Conservation (phyloP, 92 coral and sea anemone genomes). For the Epizoanthus scotinus region DNA sequence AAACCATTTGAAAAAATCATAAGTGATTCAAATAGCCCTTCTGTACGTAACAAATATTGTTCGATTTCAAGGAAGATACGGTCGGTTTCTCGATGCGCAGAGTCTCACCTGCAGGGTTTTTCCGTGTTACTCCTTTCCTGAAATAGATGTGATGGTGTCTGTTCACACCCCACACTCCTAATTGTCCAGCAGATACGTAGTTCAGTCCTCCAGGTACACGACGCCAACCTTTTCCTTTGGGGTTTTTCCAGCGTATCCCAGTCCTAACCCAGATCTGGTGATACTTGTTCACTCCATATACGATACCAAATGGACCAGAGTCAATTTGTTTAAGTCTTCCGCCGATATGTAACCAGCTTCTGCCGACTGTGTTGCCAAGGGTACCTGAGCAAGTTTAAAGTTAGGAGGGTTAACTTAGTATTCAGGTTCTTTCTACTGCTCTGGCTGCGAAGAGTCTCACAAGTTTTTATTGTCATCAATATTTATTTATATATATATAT, state of each 20-base stretch:
- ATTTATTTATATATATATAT: too few species aligned
- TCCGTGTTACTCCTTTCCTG: conserved; percentile 34
- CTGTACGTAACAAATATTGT: too few species aligned
- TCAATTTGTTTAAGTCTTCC: conserved; percentile 43
- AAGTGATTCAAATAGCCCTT: too few species aligned
- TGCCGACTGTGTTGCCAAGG: not conserved
- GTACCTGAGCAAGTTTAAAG: not conserved
- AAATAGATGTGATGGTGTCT: conserved; percentile 21
- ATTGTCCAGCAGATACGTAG: conserved; percentile 31
- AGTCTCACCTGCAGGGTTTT: conserved; percentile 15
- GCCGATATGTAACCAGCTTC: conserved; percentile 12
- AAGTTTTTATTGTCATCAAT: too few species aligned
- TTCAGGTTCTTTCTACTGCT: too few species aligned
- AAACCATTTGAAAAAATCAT: too few species aligned
- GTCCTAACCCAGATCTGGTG: conserved; percentile 7
- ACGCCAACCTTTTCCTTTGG: conserved; percentile 30
- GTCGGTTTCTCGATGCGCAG: too few species aligned
- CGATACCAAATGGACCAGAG: conserved; percentile 43
- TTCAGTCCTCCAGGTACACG: conserved; percentile 26
- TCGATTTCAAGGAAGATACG: too few species aligned
- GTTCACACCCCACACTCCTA: conserved; percentile 41
- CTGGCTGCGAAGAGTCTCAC: too few species aligned
- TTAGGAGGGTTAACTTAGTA: too few species aligned
- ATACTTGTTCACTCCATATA: conserved; percentile 17
- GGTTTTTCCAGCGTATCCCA: conserved; percentile 31